A percentile compares a stretch with the other conserved stretches of the same genome.
These are phyloP conservation scores for Acholoe squamosa DNA, from an alignment of 2,888 invertebrate species.

Conservation along the genomic window DNA sequence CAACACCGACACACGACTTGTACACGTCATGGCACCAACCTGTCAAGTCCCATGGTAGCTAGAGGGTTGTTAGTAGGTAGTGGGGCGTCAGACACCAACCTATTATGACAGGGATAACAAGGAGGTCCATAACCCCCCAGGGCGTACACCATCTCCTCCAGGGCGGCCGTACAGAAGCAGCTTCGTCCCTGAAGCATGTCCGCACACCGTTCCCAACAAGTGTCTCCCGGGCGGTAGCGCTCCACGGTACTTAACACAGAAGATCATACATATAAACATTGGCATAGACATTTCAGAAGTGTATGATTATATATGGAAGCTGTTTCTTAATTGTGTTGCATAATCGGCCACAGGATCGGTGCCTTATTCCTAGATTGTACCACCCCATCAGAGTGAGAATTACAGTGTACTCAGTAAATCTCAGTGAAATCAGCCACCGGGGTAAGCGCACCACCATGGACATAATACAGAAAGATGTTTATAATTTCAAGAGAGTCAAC, in stretches of 20 bases:
- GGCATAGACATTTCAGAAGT: too few species aligned
- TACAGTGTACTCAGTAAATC: too few species aligned
- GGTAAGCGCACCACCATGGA: too few species aligned
- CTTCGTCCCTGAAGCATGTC: constrained; percentile 8
- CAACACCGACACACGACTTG: neutral
- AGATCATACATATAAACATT: neutral
- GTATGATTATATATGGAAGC: too few species aligned
- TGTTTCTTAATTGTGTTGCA: too few species aligned
- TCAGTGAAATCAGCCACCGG: too few species aligned
- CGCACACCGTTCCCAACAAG: constrained; percentile 27
- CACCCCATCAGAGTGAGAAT: too few species aligned
- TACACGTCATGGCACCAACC: constrained; percentile 42
- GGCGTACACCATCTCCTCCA: constrained; percentile 54
- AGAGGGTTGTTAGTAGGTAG: neutral
- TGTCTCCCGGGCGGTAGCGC: neutral
- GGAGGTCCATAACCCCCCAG: constrained; percentile 60
- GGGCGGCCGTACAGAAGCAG: constrained; percentile 49
- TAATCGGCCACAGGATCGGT: too few species aligned
- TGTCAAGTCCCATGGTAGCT: constrained; percentile 28
- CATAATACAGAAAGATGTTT: too few species aligned
- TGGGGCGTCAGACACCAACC: neutral
- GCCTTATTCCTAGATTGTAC: too few species aligned
- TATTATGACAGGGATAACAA: constrained; percentile 40
- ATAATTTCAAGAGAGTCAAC: too few species aligned
- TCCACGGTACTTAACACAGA: constrained; percentile 8